phyloP scores from a whole-genome alignment of 2,888 invertebrate genomes.

The Zhuqinia jingwanae region DNA sequence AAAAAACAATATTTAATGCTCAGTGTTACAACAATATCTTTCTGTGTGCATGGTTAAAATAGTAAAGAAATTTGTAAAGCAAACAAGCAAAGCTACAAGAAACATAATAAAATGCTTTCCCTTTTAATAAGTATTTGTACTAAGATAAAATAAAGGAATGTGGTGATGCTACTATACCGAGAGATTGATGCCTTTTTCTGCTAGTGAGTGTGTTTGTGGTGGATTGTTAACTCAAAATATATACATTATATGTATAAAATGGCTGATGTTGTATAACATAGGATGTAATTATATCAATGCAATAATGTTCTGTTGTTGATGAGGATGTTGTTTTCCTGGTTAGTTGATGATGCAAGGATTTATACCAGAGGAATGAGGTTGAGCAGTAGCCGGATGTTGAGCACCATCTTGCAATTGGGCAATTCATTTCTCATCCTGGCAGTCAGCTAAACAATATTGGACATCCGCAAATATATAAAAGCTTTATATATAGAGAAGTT shows the following conservation, averaged over 20 bases:
- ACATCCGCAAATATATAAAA: neutral
- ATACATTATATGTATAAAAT: too few relatives aligned
- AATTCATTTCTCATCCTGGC: slow-evolving; percentile 49
- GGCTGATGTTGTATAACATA: neutral
- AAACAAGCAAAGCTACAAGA: too few relatives aligned
- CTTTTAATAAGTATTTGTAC: neutral
- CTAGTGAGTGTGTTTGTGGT: neutral
- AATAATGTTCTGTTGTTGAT: neutral
- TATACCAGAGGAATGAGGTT: slow-evolving; percentile 23
- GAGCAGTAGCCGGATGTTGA: slow-evolving; percentile 66
- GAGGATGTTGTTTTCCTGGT: neutral
- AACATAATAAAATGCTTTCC: neutral
- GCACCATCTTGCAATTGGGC: slow-evolving; percentile 65
- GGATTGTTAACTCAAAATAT: too few relatives aligned
- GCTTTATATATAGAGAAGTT: neutral
- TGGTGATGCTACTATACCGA: neutral
- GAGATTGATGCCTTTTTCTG: slow-evolving; percentile 21
- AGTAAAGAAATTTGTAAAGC: too few relatives aligned
- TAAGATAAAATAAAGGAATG: neutral
- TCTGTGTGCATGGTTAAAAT: too few relatives aligned
- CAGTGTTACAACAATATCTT: too few relatives aligned
- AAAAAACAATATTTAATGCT: too few relatives aligned
- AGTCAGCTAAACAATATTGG: neutral
- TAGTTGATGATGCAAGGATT: neutral
- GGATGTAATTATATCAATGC: neutral